A percentile compares a stretch with the other conserved stretches of the same genome.
Evolutionary conservation across 2,797 vertebrate genomes (phyloP).

Genomic region (Siniperca scherzeri): DNA sequence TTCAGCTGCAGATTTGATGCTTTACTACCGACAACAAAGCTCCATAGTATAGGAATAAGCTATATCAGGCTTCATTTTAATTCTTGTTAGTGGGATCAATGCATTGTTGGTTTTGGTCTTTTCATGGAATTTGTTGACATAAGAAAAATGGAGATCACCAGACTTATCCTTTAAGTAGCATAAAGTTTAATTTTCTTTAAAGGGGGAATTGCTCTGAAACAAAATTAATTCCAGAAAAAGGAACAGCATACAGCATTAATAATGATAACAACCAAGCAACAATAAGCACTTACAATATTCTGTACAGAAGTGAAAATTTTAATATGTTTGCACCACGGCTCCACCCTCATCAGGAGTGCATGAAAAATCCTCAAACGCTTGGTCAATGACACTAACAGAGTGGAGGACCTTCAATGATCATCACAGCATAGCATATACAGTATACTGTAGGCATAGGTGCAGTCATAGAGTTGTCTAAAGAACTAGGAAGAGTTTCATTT

Average conservation of each 20-base stretch:
- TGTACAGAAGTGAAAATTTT: not conserved
- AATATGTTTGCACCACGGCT: not conserved
- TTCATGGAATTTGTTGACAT: not conserved
- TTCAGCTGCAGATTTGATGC: not conserved
- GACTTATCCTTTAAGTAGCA: not conserved
- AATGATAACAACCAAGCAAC: not conserved
- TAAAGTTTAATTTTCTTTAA: not conserved
- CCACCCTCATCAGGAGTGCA: not conserved
- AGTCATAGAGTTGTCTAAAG: not conserved
- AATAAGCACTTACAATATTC: not conserved
- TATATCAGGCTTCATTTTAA: not conserved
- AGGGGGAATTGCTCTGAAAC: not conserved
- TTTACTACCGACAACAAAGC: not conserved
- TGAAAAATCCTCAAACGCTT: not conserved
- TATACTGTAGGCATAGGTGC: not conserved
- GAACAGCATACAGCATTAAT: not conserved
- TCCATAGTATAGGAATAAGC: not conserved
- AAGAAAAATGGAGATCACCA: not conserved
- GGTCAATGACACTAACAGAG: not conserved
- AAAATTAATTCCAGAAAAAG: not conserved
- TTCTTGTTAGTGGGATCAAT: not conserved
- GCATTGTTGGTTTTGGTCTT: not conserved
- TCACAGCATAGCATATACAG: not conserved
- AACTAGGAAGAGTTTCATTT: not conserved
- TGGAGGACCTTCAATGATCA: not conserved